These are phyloP conservation scores for Phataginus tricuspis DNA, from an alignment of 2,797 vertebrate species.

Conservation along the genomic window DNA sequence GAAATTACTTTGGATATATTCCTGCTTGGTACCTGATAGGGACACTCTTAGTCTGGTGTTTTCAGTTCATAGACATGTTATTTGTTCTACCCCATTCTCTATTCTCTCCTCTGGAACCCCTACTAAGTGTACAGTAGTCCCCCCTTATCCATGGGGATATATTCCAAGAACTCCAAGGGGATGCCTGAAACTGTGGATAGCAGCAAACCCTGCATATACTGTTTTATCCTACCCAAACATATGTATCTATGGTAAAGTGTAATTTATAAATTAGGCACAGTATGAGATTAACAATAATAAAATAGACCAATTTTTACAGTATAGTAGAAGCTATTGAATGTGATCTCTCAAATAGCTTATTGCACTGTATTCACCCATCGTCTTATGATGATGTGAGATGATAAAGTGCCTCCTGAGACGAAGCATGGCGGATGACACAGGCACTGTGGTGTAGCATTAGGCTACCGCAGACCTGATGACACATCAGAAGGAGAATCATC, in stretches of 20 bases:
- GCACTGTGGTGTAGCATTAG: neutral
- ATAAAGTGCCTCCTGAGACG: too few relatives aligned
- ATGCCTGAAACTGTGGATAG: neutral
- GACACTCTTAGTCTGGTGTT: neutral
- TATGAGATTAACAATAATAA: too few relatives aligned
- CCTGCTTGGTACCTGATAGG: neutral
- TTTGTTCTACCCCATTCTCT: neutral
- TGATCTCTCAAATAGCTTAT: too few relatives aligned
- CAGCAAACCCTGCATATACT: neutral
- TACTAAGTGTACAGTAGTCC: neutral
- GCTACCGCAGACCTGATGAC: neutral
- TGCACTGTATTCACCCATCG: too few relatives aligned
- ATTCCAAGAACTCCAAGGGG: neutral
- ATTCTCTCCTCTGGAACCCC: neutral
- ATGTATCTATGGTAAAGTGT: neutral
- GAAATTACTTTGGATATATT: neutral
- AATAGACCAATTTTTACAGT: too few relatives aligned
- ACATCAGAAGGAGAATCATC: neutral
- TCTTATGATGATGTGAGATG: too few relatives aligned
- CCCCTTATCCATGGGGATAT: too few relatives aligned
- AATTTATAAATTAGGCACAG: neutral
- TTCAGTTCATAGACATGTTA: neutral
- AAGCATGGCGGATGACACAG: too few relatives aligned
- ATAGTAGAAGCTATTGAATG: too few relatives aligned
- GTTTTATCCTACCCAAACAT: neutral